phyloP scores from a whole-genome alignment of 2,113 vertebrate species.

The Cebidichthys violaceus region DNA sequence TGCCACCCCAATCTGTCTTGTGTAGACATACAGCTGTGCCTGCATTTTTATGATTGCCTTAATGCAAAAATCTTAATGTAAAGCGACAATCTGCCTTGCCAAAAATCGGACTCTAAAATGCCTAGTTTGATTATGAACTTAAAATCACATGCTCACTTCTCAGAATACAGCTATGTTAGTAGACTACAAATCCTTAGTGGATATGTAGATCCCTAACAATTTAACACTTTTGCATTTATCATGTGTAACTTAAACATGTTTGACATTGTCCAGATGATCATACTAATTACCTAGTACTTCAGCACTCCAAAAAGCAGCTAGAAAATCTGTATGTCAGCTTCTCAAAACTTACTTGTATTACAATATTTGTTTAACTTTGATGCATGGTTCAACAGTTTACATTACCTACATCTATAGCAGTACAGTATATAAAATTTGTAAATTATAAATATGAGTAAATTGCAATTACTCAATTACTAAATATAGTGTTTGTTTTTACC shows the following conservation, averaged over 20 bases:
- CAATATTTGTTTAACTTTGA: not conserved
- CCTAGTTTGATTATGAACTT: not conserved
- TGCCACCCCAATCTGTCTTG: not conserved
- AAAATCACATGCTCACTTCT: not conserved
- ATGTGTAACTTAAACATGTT: not conserved
- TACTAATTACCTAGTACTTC: not conserved
- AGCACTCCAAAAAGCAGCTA: not conserved
- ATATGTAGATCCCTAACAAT: not conserved
- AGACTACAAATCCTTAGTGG: not conserved
- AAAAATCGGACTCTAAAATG: slow-evolving; percentile 4
- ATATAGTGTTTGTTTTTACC: not conserved
- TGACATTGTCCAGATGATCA: not conserved
- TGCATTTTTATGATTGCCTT: not conserved
- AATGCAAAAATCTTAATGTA: not conserved
- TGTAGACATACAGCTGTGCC: not conserved
- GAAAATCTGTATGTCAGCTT: not conserved
- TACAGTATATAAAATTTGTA: not conserved
- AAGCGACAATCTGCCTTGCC: not conserved
- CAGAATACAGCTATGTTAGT: not conserved
- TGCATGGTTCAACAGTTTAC: not conserved
- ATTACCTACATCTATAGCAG: not conserved
- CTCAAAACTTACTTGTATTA: not conserved
- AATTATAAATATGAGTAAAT: not conserved
- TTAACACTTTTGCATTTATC: not conserved
- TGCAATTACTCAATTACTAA: too few relatives aligned